Conservation (phyloP, 2,797 vertebrate species). For the Apogon talboti region DNA sequence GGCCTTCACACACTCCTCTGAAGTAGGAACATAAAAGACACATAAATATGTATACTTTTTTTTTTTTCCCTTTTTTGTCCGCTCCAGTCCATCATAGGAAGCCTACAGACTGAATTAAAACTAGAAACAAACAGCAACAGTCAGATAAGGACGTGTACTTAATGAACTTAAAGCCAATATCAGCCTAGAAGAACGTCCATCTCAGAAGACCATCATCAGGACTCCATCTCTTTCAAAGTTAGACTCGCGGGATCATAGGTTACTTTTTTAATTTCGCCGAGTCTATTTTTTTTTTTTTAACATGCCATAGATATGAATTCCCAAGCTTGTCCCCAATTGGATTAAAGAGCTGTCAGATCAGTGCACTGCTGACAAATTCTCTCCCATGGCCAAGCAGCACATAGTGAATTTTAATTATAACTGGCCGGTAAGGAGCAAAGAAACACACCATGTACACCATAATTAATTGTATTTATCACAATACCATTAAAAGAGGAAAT, state of each 20-base stretch:
- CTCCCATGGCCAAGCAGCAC: conserved; percentile 77
- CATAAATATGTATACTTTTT: conserved; percentile 57
- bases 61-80: conserved; percentile 19
- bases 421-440: conserved; percentile 27
- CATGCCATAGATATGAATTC: conserved; percentile 88
- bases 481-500: not conserved
- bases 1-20: conserved; percentile 52
- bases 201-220: conserved; percentile 16
- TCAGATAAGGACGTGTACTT: conserved; percentile 17
- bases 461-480: conserved; percentile 1
- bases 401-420: conserved; percentile 86
- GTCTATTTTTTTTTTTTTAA: conserved; percentile 69
- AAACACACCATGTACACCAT: conserved; percentile 11
- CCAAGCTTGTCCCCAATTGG: conserved; percentile 79
- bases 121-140: conserved; percentile 42
- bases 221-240: conserved; percentile 30
- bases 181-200: conserved; percentile 28
- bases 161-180: conserved; percentile 25
- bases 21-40: conserved; percentile 55
- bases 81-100: conserved; percentile 20
- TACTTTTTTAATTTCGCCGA: conserved; percentile 85
- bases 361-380: conserved; percentile 88
- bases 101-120: conserved; percentile 38
- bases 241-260: conserved; percentile 56
- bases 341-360: conserved; percentile 90